A percentile compares a stretch with the other conserved stretches of the same genome.
Evolutionary conservation across 1,140 invertebrate genomes (phyloP).

Genomic region (Drosophila sucinea): DNA sequence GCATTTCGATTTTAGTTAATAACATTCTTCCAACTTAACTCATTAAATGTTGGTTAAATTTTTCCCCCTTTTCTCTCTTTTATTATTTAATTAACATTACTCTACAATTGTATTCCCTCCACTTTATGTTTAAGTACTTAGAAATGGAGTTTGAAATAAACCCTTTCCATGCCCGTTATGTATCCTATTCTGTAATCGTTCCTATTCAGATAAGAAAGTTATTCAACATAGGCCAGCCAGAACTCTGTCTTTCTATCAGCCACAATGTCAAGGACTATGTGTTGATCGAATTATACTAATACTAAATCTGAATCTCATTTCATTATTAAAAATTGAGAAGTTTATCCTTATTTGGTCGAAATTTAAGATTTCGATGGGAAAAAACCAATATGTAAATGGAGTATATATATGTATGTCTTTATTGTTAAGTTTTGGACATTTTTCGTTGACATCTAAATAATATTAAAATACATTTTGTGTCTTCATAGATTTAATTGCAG

Average conservation of each 20-base stretch:
- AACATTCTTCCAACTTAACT: background rate
- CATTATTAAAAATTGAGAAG: too few relatives aligned
- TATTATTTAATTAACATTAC: background rate
- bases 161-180: background rate
- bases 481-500: background rate
- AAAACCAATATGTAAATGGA: background rate
- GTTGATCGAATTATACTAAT: too few relatives aligned
- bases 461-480: conserved; percentile 6
- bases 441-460: background rate
- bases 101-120: background rate
- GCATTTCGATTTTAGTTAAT: background rate
- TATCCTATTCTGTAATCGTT: too few relatives aligned
- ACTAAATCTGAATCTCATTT: too few relatives aligned
- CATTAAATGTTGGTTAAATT: background rate
- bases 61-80: too few relatives aligned
- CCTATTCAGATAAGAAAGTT: too few relatives aligned
- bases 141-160: background rate
- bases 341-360: too few relatives aligned
- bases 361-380: too few relatives aligned
- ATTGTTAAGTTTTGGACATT: background rate
- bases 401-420: background rate
- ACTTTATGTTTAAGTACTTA: background rate
- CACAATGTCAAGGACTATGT: too few relatives aligned
- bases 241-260: too few relatives aligned
- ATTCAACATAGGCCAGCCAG: too few relatives aligned